A percentile compares a stretch with the other conserved stretches of the same genome.
phyloP scores from a whole-genome alignment of 2,888 invertebrate species.

The Oscheius sp. region DNA sequence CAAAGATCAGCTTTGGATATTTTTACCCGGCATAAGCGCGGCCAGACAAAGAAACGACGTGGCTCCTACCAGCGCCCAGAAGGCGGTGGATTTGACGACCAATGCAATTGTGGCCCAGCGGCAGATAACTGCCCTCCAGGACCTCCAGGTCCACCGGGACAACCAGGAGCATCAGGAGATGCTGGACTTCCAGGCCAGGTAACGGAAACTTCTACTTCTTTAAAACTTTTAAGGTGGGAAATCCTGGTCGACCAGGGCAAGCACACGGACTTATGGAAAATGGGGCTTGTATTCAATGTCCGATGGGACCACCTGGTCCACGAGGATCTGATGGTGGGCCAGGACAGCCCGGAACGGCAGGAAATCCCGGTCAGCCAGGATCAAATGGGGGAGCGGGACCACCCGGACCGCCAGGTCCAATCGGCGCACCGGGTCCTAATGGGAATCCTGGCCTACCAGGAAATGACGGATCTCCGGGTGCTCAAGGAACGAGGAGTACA shows the following conservation, averaged over 20 bases:
- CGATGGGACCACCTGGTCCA: constrained; percentile 11
- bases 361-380: constrained; percentile 21
- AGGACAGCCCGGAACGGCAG: constrained; percentile 2
- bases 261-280: neutral
- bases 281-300: constrained; percentile 19
- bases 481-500: neutral
- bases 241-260: neutral
- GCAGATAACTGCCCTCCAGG: constrained; percentile 16
- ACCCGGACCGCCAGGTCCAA: constrained; percentile 15
- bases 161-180: constrained; percentile 2
- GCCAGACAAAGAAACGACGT: constrained; percentile 3
- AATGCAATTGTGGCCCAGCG: constrained; percentile 16
- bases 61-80: constrained; percentile 7
- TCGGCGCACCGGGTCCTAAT: constrained; percentile 6
- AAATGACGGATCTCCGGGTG: neutral
- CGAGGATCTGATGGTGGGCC: constrained; percentile 20
- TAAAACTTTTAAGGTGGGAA: neutral
- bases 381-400: constrained; percentile 3
- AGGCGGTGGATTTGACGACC: constrained; percentile 15
- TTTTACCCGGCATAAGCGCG: neutral
- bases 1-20: neutral
- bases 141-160: constrained; percentile 28
- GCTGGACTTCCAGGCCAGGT: neutral
- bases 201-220: too few species aligned
- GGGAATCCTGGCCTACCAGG: constrained; percentile 14